phyloP scores from a whole-genome alignment of 2,888 invertebrate genomes.

The Cephus pulcher region DNA sequence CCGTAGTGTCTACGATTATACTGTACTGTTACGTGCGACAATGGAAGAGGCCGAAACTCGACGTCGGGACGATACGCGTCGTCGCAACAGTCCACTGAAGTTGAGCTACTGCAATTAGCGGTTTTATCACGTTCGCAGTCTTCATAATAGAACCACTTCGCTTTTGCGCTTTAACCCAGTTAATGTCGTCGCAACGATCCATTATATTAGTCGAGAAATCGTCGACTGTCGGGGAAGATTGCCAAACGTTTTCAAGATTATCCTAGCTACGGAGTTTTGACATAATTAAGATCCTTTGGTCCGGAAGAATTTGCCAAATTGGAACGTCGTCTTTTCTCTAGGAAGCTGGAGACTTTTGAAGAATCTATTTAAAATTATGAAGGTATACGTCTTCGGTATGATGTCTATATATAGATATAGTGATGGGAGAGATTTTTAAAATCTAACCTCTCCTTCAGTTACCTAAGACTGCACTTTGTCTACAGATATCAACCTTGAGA shows the following conservation, averaged over 20 bases:
- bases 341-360: background rate
- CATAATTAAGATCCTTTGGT: background rate
- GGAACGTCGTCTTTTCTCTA: too few relatives aligned
- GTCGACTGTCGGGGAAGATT: background rate
- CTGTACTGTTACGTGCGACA: background rate
- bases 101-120: constrained; percentile 4
- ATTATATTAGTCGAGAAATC: background rate
- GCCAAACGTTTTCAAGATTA: background rate
- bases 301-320: background rate
- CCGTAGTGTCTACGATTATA: background rate
- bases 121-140: background rate
- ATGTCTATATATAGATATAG: background rate
- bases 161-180: background rate
- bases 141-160: background rate
- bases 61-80: background rate
- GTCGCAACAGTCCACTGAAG: constrained; percentile 1
- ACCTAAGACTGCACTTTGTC: background rate
- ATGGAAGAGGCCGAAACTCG: background rate
- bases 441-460: background rate
- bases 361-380: background rate
- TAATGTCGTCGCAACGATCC: background rate
- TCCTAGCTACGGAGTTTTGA: background rate
- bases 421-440: background rate
- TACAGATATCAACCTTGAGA: background rate
- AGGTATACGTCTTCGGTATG: background rate